Base-by-base conservation (phyloP, 2,888 invertebrate genomes). In the Catocala fraxini region DNA sequence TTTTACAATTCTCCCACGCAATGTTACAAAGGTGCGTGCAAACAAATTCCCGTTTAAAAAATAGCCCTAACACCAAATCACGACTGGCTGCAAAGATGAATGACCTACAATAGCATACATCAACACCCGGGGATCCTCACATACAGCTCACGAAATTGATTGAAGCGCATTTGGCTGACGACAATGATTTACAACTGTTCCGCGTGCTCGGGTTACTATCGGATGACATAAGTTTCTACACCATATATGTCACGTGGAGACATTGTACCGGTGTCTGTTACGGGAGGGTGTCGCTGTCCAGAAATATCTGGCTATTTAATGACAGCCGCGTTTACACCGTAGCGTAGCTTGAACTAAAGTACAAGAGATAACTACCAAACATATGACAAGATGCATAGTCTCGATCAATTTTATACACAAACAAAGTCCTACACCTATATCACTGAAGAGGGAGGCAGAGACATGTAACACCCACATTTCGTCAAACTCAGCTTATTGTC, bases 281-380 rank as follows among this genome's bases (percentile, higher is more conserved):
- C 89, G 79, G 83, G 88, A 82, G 85, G 87, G 84, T 88, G 88
- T 87, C 87, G 81, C 75, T 75, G 84, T 77, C 82, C 89, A 87
- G 88, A 89, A 91, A 92, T 92, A 92, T 86, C 89, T 77, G 81
- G 78, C 86, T 86, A 86, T 89, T 89, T 87, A 88, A 82, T 83
- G 71, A 70, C 62, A 73, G 71, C 73, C 66, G 59, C 81, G 52
- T 61, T 89, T 70, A 89, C 89, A 90, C 87, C 73, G 58, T 33
- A 48, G 0, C n/a, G 48, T 55, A 10, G 13, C 10, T 0, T 15
- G 46, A 25, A 25, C 15, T 52, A 1, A 15, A 11, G 2, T 10
- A 51, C 10, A 42, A 42, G 25, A 25, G 25, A 25, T 25, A 25
- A 25, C 25, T 25, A 25, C 25, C 25, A 25, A 25, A 25, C 25